phyloP scores from a whole-genome alignment of 64 coral and sea anemone species.

The Actinia equina region DNA sequence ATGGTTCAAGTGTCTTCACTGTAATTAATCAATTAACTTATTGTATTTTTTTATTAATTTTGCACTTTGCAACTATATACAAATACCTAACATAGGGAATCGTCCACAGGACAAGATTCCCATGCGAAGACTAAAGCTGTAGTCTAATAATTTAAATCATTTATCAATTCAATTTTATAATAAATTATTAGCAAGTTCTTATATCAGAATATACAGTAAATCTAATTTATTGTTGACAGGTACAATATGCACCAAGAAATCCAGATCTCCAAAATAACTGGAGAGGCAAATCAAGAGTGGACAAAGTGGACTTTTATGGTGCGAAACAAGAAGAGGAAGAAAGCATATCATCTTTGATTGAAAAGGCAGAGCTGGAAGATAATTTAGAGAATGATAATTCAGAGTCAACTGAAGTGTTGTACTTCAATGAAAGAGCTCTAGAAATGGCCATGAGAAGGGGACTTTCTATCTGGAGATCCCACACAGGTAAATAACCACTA shows the following conservation, averaged over 20 bases:
- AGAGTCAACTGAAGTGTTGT: neutral
- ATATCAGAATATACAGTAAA: too few species aligned
- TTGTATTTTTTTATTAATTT: too few species aligned
- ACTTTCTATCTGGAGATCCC: conserved; percentile 94
- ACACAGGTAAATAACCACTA: conserved; percentile 49
- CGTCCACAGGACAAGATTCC: too few species aligned
- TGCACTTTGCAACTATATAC: too few species aligned
- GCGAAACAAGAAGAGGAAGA: conserved; percentile 6
- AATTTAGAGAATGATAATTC: conserved; percentile 42
- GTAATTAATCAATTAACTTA: too few species aligned
- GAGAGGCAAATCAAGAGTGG: conserved; percentile 67
- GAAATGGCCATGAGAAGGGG: conserved; percentile 84
- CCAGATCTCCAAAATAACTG: conserved; percentile 70
- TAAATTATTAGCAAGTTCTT: too few species aligned
- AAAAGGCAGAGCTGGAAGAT: conserved; percentile 29
- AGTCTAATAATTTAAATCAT: too few species aligned
- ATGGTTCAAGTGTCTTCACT: too few species aligned
- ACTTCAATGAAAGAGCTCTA: conserved; percentile 68
- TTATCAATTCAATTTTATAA: too few species aligned
- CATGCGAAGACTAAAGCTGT: too few species aligned
- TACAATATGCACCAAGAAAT: conserved; percentile 68
- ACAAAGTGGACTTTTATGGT: conserved; percentile 30
- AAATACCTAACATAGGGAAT: too few species aligned
- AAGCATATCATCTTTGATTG: conserved; percentile 50
- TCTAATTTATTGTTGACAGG: neutral